These are phyloP conservation scores for Athalia rosae DNA, from an alignment of 2,888 invertebrate genomes.

Conservation along the genomic window DNA sequence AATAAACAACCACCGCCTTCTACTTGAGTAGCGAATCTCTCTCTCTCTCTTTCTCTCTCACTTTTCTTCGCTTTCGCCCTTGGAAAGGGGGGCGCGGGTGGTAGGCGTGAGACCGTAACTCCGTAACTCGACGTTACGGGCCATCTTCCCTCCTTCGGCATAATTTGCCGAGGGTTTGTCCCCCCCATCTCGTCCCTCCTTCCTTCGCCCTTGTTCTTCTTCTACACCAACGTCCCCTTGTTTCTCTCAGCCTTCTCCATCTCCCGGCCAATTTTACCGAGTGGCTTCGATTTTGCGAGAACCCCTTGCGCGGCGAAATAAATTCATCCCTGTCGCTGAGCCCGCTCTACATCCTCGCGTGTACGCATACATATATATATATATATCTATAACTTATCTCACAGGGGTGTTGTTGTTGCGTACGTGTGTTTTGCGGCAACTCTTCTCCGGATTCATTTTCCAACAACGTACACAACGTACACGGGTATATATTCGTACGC, in stretches of 20 bases:
- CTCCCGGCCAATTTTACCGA: conserved; percentile 35
- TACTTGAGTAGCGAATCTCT: too few relatives aligned
- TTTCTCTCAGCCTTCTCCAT: background rate
- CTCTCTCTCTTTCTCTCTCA: background rate
- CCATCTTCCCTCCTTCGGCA: conserved; percentile 27
- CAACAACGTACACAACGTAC: too few relatives aligned
- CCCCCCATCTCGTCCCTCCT: background rate
- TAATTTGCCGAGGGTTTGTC: conserved; percentile 20
- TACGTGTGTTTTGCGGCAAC: background rate
- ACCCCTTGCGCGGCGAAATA: conserved; percentile 1
- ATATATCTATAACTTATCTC: background rate
- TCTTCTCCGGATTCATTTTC: too few relatives aligned
- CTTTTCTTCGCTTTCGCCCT: background rate
- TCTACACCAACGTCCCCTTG: too few relatives aligned
- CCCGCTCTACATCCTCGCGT: background rate
- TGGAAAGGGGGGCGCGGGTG: background rate
- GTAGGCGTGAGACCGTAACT: conserved; percentile 33
- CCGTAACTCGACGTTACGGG: conserved; percentile 32
- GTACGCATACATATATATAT: background rate
- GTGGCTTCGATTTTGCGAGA: conserved; percentile 37
- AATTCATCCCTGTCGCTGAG: conserved; percentile 8
- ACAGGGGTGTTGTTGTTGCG: background rate
- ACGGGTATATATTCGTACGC: too few relatives aligned
- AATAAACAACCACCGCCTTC: conserved; percentile 27
- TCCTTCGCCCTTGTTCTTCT: background rate